phyloP scores from a whole-genome alignment of 2,113 vertebrate genomes.

The Anhinga rufa region DNA sequence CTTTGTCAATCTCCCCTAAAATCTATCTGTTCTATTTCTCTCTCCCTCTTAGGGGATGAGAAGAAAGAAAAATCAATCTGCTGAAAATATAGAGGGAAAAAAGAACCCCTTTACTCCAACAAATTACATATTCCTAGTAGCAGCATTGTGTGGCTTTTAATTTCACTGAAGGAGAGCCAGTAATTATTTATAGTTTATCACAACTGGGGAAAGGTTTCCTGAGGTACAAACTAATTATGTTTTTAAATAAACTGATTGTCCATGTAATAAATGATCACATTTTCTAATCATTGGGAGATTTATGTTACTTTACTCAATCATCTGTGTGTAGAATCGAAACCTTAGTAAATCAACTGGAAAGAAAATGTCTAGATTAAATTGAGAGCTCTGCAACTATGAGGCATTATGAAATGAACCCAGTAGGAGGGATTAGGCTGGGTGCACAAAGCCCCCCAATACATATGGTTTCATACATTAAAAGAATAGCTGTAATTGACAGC shows the following conservation, averaged over 20 bases:
- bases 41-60: not conserved
- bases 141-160: slow-evolving; percentile 55
- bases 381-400: not conserved
- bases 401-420: not conserved
- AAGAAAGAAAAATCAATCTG: slow-evolving; percentile 4
- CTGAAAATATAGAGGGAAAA: slow-evolving; percentile 1
- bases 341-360: slow-evolving; percentile 43
- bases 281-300: slow-evolving; percentile 58
- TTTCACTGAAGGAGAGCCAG: slow-evolving; percentile 41
- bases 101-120: slow-evolving; percentile 14
- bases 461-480: not conserved
- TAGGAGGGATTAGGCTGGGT: not conserved
- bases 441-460: not conserved
- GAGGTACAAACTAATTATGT: slow-evolving; percentile 63
- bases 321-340: slow-evolving; percentile 19
- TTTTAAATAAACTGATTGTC: slow-evolving; percentile 67
- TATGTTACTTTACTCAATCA: slow-evolving; percentile 47
- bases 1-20: not conserved
- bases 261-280: slow-evolving; percentile 62
- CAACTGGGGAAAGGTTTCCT: slow-evolving; percentile 51
- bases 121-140: slow-evolving; percentile 14
- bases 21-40: not conserved
- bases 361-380: slow-evolving; percentile 11
- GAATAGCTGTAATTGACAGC: not conserved
- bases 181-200: slow-evolving; percentile 68